phyloP scores from a whole-genome alignment of 2,797 vertebrate species.

The Lophius americanus region DNA sequence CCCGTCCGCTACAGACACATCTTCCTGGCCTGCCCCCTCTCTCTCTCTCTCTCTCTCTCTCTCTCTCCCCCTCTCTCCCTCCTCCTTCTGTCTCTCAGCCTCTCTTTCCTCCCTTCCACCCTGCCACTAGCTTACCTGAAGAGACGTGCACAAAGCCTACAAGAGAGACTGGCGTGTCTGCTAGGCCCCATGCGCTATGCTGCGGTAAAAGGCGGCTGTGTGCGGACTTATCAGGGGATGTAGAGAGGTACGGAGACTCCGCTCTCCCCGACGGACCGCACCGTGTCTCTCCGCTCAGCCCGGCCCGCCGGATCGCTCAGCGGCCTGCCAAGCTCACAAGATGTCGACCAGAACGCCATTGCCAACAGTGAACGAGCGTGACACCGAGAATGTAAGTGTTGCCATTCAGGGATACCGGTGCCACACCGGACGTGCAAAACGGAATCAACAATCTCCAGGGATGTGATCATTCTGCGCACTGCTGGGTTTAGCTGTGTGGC shows the following conservation, averaged over 20 bases:
- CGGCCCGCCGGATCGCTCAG: slow-evolving; percentile 71
- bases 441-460: not conserved
- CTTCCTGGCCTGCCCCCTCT: slow-evolving; percentile 64
- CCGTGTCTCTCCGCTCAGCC: slow-evolving; percentile 67
- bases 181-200: slow-evolving; percentile 64
- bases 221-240: slow-evolving; percentile 74
- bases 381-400: slow-evolving; percentile 92
- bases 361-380: slow-evolving; percentile 94
- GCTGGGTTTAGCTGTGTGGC: slow-evolving; percentile 51
- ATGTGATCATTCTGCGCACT: slow-evolving; percentile 28
- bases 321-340: slow-evolving; percentile 78
- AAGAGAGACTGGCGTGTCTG: slow-evolving; percentile 56
- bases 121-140: slow-evolving; percentile 64
- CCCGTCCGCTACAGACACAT: slow-evolving; percentile 70
- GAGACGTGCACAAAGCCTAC: slow-evolving; percentile 62
- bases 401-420: slow-evolving; percentile 15
- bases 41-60: slow-evolving; percentile 16
- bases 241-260: slow-evolving; percentile 65
- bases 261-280: slow-evolving; percentile 61
- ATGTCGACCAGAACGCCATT: slow-evolving; percentile 96
- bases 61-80: slow-evolving; percentile 32
- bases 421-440: slow-evolving; percentile 8
- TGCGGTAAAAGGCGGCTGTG: slow-evolving; percentile 67
- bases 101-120: slow-evolving; percentile 59
- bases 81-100: slow-evolving; percentile 47